These are phyloP conservation scores for Platycercus adscitus DNA, from an alignment of 2,113 vertebrate genomes.

Conservation along the genomic window DNA sequence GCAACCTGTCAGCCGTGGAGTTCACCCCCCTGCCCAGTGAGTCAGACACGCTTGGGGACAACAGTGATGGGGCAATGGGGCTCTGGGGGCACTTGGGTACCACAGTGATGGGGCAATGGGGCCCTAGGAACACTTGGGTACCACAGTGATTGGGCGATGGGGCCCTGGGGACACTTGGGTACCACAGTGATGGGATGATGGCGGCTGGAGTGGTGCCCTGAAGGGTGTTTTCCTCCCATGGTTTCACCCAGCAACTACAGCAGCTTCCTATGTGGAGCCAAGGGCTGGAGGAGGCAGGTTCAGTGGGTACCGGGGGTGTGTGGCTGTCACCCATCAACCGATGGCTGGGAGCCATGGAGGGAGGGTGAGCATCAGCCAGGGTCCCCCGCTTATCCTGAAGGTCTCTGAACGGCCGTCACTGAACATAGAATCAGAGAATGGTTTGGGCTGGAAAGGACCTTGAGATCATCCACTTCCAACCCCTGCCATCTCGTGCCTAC, in stretches of 20 bases:
- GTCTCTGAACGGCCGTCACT: neutral
- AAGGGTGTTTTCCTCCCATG: accelerated
- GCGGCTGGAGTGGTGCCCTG: neutral
- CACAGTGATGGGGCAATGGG: neutral
- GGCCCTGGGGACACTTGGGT: no score
- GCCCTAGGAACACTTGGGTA: no score
- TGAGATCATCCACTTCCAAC: neutral
- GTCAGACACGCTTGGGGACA: neutral
- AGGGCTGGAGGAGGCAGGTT: neutral
- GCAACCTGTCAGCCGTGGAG: slow-evolving; percentile 84
- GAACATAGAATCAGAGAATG: neutral
- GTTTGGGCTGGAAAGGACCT: neutral
- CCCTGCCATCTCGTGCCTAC: neutral
- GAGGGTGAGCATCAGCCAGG: neutral
- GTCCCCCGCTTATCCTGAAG: no score
- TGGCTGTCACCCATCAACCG: accelerated
- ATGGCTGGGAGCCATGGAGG: accelerated
- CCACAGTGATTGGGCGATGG: no score
- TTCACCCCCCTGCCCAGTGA: slow-evolving; percentile 92
- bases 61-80: neutral
- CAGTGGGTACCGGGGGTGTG: accelerated
- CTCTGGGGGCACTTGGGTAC: no score
- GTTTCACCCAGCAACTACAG: accelerated
- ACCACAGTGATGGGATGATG: neutral
- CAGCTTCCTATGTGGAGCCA: accelerated